Base-by-base conservation (phyloP, 2,888 invertebrate species). In the Apodemia zela region DNA sequence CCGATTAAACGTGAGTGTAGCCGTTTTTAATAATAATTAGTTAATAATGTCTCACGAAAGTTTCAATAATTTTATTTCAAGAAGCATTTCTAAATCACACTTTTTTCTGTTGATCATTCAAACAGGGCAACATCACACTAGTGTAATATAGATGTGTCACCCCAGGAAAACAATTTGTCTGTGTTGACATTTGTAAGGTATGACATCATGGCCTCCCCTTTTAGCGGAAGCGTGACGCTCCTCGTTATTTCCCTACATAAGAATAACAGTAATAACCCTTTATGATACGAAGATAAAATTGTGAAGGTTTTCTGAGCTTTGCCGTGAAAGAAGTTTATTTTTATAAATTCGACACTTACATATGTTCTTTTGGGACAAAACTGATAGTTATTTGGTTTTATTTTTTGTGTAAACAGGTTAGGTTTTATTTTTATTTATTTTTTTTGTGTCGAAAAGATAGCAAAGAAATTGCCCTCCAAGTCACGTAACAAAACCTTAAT, bases 221-320 rank as follows among this genome's bases (percentile, higher is more conserved):
- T 54, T 54, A 54, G 51, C 51, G 51, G 51, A 54, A 54, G 51
- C 51, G 51, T 54, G 51, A 25, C 51, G 51, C 51, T 66, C 68
- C 66, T 66, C 67, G 64, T 70, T 68, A 68, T 66, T 67, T 66
- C 65, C 66, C 66, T 67, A 68, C 67, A 67, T 68, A 68, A 68
- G 66, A 68, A 66, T 66, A 65, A 70, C 66, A 65, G 66, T 66
- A 71, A 71, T 71, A 68, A 68, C 67, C 68, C 71, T 68, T 69
- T 70, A 42, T 42, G 42, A 42, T 42, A 42, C 42, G 42, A 42
- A 42, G 42, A 42, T 42, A 42, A 42, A 42, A 42, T 4, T 15
- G 42, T 42, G 42, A 42, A 15, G 42, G 42, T 42, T 45, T 60
- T 35, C 45, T 60, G 10, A 60, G 25, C 45, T n/a, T 42, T 29